Base-by-base conservation (phyloP, 2,888 invertebrate species). In the Oscheius myriophilus region DNA sequence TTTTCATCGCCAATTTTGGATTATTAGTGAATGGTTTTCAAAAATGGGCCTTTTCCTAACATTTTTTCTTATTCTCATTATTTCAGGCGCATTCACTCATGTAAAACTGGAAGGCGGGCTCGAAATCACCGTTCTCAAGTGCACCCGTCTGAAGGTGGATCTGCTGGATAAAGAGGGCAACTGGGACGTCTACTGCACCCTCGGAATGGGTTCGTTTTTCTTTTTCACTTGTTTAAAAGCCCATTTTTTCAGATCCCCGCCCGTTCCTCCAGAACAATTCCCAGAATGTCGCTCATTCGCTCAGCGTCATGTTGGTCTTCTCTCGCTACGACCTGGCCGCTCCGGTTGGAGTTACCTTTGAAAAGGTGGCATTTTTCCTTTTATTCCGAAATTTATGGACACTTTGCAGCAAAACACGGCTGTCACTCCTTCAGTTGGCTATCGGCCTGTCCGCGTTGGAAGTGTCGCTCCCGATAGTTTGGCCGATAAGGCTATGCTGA, bases 111-210 rank as follows among this genome's bases (percentile, higher is more conserved):
- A 74, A 51, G 83, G 83, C 14, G 84, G 84, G 2, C 67, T 84
- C 49, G 84, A 84, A 62, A 83, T 85, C 14, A 84, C 83, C 0
- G 83, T 84, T 1, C 73, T 84, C 1, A 79, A 82, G 64, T 82
- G 83, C 61, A 76, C 83, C 21, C 69, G 84, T 9, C 71, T 85
- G 45, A 83, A 81, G 69, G 80, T 72, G 21, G 52, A 74, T 2
- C 66, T 82, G 14, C 65, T 75, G 42, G 69, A 68, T 21, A 74
- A 66, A 51, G 63, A 57, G 58, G 57, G 53, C 33, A 73, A 62
- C 18, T 74, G 71, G 59, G 83, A 82, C 52, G 75, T 83, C 42
- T 84, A 79, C 67, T 82, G 82, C 53, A 80, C 78, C 11, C 75
- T 82, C 1, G 57, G 77, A 26, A 68, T 84, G 41, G 81, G 82